phyloP scores from a whole-genome alignment of 2,888 invertebrate genomes.

The Lathronympha strigana region DNA sequence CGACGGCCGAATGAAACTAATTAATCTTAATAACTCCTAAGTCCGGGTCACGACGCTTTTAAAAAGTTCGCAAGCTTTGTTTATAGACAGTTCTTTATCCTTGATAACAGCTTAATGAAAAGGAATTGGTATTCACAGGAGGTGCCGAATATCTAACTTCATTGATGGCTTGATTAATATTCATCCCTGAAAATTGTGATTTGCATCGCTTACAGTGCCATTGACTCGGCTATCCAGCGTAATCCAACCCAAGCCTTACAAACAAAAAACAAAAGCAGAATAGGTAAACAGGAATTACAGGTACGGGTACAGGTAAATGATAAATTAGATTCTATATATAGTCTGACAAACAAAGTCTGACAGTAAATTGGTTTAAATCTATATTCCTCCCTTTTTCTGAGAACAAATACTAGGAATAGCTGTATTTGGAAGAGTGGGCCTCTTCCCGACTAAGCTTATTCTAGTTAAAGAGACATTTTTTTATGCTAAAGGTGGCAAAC shows the following conservation, averaged over 20 bases:
- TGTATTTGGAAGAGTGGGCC: too few relatives aligned
- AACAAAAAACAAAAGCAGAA: too few relatives aligned
- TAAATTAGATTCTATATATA: too few relatives aligned
- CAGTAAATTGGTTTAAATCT: too few relatives aligned
- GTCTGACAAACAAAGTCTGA: too few relatives aligned
- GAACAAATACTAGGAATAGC: too few relatives aligned
- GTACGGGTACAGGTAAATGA: too few relatives aligned
- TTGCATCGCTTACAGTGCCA: constrained; percentile 1
- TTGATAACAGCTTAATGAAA: constrained; percentile 44
- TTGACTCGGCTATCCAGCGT: not conserved
- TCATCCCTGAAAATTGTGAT: constrained; percentile 50
- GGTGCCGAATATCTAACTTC: constrained; percentile 59
- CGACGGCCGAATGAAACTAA: constrained; percentile 13
- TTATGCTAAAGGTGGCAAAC: too few relatives aligned
- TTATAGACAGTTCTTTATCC: constrained; percentile 42
- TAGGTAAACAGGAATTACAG: too few relatives aligned
- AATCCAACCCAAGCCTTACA: not conserved
- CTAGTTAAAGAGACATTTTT: too few relatives aligned
- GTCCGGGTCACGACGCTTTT: constrained; percentile 14
- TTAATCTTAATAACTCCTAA: constrained; percentile 31
- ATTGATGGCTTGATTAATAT: constrained; percentile 68
- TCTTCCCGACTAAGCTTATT: too few relatives aligned
- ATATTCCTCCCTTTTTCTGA: too few relatives aligned
- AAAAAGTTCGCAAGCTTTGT: constrained; percentile 31
- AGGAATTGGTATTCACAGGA: constrained; percentile 56